Conservation (phyloP, 1,140 invertebrate species). For the Neuroterus valhalla region DNA sequence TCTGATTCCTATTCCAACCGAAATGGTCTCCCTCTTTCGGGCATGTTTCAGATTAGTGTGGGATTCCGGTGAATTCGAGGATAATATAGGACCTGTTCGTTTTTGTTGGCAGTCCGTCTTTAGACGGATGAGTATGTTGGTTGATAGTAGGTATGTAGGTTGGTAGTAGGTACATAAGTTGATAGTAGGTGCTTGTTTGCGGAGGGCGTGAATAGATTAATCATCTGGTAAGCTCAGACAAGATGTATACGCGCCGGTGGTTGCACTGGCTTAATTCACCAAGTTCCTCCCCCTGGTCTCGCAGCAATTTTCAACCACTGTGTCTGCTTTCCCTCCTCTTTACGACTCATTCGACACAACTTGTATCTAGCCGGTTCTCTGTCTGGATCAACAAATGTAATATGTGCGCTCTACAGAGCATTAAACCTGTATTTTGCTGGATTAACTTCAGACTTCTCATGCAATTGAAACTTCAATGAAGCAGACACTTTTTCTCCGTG, state of each 20-base stretch:
- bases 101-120: constrained; percentile 47
- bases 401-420: constrained; percentile 42
- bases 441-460: constrained; percentile 1
- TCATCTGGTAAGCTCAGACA: constrained; percentile 68
- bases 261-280: constrained; percentile 60
- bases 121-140: constrained; percentile 29
- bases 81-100: constrained; percentile 56
- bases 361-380: constrained; percentile 27
- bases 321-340: constrained; percentile 15
- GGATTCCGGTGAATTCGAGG: constrained; percentile 53
- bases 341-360: constrained; percentile 41
- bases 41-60: constrained; percentile 54
- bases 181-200: constrained; percentile 62
- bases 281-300: constrained; percentile 46
- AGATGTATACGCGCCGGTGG: constrained; percentile 61
- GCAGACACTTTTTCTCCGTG: background rate
- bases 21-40: constrained; percentile 7
- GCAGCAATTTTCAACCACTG: constrained; percentile 45
- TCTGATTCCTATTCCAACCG: background rate
- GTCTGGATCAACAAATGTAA: constrained; percentile 51
- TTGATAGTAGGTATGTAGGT: constrained; percentile 40
- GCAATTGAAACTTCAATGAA: constrained; percentile 2
- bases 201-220: constrained; percentile 70
- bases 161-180: constrained; percentile 33
- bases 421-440: constrained; percentile 25